Percentiles rank a stretch among this genome's conserved stretches.
phyloP scores from a whole-genome alignment of 2,797 vertebrate genomes.

The Tragopan temminckii region DNA sequence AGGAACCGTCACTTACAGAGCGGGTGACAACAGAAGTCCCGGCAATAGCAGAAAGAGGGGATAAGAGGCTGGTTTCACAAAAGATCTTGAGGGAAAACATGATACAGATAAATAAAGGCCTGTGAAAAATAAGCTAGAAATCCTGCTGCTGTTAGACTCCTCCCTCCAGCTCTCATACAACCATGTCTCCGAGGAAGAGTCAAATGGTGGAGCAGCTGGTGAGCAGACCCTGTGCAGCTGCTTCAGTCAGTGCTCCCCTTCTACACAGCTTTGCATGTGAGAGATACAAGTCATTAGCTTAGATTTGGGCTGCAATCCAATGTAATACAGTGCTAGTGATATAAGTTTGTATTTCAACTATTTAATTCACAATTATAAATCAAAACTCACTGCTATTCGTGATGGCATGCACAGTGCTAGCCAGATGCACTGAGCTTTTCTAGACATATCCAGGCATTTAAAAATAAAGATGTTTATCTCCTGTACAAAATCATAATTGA shows the following conservation, averaged over 20 bases:
- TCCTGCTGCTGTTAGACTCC: not conserved
- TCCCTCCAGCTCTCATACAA: not conserved
- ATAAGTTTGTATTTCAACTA: not conserved
- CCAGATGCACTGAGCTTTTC: not conserved
- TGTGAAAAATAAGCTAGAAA: not conserved
- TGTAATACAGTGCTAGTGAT: not conserved
- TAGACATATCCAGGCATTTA: not conserved
- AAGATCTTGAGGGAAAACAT: not conserved
- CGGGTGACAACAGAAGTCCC: rapidly evolving
- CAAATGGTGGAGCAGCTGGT: not conserved
- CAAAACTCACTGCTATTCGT: not conserved
- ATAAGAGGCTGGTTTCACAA: not conserved
- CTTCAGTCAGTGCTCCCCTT: not conserved
- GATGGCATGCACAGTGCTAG: not conserved
- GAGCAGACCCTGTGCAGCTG: not conserved
- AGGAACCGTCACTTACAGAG: not conserved
- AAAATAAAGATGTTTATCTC: not conserved
- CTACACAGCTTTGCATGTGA: not conserved
- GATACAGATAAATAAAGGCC: not conserved
- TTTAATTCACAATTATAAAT: not conserved
- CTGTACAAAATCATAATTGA: not conserved
- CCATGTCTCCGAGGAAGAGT: not conserved
- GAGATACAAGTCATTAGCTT: not conserved
- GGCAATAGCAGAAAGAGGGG: not conserved
- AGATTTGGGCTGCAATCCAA: not conserved